A percentile compares a stretch with the other conserved stretches of the same genome.
These are phyloP conservation scores for Glossophaga mutica DNA, from an alignment of 2,797 vertebrate genomes.

Conservation along the genomic window DNA sequence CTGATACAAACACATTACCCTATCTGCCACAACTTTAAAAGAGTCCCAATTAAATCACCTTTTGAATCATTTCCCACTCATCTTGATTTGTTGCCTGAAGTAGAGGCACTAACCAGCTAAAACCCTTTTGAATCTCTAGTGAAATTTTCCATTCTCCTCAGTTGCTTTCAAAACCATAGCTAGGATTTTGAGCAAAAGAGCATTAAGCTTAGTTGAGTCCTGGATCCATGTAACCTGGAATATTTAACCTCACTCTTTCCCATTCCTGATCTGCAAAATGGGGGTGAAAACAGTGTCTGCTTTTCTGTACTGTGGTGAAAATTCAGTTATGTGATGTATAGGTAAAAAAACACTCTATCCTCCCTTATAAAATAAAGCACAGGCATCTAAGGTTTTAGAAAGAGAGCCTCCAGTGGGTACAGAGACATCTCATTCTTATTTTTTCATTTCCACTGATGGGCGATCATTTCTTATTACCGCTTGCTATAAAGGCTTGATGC, in stretches of 20 bases:
- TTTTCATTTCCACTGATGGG: background rate
- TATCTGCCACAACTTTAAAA: slow-evolving; percentile 5
- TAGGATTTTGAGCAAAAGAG: background rate
- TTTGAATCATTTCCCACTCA: background rate
- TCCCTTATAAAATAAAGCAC: background rate
- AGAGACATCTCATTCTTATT: background rate
- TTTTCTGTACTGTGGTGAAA: background rate
- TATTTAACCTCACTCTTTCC: background rate
- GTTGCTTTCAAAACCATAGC: background rate
- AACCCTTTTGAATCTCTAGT: background rate
- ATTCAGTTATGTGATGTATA: background rate
- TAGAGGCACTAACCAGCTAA: background rate
- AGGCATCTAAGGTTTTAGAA: background rate
- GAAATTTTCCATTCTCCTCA: background rate
- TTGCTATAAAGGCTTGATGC: background rate
- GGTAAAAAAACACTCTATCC: background rate
- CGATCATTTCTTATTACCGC: background rate
- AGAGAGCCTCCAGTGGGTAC: background rate
- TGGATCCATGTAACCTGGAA: background rate
- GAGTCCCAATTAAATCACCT: background rate
- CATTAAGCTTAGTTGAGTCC: background rate
- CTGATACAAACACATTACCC: slow-evolving; percentile 28
- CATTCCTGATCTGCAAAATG: background rate
- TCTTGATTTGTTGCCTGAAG: slow-evolving; percentile 12
- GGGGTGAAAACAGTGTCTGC: background rate